Base-by-base conservation (phyloP, 2,888 invertebrate species). In the Luperina nickerlii region DNA sequence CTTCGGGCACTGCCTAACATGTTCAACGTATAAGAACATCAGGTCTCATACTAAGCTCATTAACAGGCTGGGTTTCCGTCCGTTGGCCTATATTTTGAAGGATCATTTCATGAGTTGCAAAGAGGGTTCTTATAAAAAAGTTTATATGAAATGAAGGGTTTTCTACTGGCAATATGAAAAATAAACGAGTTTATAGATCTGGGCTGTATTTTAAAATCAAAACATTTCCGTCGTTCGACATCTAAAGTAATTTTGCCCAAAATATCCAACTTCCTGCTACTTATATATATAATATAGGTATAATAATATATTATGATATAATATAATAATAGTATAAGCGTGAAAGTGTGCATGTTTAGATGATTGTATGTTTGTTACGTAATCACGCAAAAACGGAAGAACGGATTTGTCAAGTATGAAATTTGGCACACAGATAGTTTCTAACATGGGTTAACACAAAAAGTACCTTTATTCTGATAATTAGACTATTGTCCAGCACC, bases 21-120 rank as follows among this genome's bases (percentile, higher is more conserved):
- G 79, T 81, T 71, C 70, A 76, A 73, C 63, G 9, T 83, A 87
- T 78, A 78, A 70, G 48, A 66, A 83, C 82, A 80, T 78, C 67
- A 72, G 70, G 75, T 74, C 66, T 73, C 24, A 67, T 38, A 45
- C 51, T 54, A 27, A 76, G 27, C 62, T 82, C 65, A 69, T 79
- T 79, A 78, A 60, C 27, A 7, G 11, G 5, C 20, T 27, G 54
- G 24, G 42, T 75, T 57, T 54, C 4, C n/a, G 62, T 70, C 45
- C 67, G n/a, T 42, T 67, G 24, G 7, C 20, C 20, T 65, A 38
- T 9, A 18, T 20, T 32, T 38, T 15, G 9, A 11, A 32, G 18
- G 57, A 8, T 27, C 24, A 1, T 42, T 27, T 27, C 2, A 48
- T 32, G 32, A n/a, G 32, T 74, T 9, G 2, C 7, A n/a, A 48